Evolutionary conservation across 2,888 invertebrate species (phyloP).

Genomic region (Cerastis leucographa): DNA sequence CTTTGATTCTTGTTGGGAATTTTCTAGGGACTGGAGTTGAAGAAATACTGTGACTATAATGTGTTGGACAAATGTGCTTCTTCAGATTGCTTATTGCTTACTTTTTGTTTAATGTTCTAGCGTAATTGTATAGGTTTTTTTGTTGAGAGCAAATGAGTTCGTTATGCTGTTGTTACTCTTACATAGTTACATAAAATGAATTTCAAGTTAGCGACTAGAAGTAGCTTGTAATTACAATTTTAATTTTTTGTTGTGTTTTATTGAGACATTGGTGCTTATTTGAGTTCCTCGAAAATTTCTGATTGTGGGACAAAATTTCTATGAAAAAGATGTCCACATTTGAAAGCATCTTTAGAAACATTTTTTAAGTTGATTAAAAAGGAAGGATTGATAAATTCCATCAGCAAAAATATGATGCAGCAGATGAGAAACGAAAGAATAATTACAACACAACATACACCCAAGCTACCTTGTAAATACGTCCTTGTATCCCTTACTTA

Average conservation of each 20-base stretch:
- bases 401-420: constrained; percentile 3
- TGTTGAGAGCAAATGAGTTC: neutral
- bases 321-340: neutral
- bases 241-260: neutral
- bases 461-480: neutral
- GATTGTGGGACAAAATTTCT: too few species aligned
- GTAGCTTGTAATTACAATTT: neutral
- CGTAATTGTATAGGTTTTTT: neutral
- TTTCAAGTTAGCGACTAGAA: neutral
- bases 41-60: constrained; percentile 37
- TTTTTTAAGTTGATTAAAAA: neutral
- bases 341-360: neutral
- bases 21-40: constrained; percentile 20
- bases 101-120: constrained; percentile 18
- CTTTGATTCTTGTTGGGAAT: constrained; percentile 40
- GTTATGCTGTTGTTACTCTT: neutral
- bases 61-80: constrained; percentile 13
- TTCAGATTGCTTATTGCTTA: neutral
- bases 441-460: constrained; percentile 5
- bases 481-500: constrained; percentile 3
- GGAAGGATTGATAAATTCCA: neutral
- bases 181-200: neutral
- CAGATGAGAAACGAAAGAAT: neutral
- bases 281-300: neutral
- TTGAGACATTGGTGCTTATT: neutral